Percentiles rank a stretch among this genome's conserved stretches.
phyloP scores from a whole-genome alignment of 2,797 vertebrate species.

The Ciconia nigra region DNA sequence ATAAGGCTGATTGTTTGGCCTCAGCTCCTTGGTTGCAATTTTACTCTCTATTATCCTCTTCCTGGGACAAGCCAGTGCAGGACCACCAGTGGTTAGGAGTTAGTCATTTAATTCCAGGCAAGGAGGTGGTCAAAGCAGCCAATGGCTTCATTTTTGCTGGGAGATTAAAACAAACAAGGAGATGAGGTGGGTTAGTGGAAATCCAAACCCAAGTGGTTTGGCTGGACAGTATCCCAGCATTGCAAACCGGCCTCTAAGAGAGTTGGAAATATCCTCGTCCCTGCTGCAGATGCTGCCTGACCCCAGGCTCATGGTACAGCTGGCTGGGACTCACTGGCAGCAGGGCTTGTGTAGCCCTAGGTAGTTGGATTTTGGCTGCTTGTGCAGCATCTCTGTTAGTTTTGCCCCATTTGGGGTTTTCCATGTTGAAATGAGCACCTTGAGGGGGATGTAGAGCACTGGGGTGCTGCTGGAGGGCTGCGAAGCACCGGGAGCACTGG shows the following conservation, averaged over 20 bases:
- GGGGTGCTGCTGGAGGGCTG: neutral
- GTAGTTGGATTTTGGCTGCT: neutral
- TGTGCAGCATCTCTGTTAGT: neutral
- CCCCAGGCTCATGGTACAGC: neutral
- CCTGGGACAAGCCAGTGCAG: neutral
- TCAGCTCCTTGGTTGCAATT: neutral
- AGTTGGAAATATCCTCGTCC: neutral
- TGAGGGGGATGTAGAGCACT: neutral
- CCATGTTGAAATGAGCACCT: neutral
- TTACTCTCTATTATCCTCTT: neutral
- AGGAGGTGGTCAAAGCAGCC: neutral
- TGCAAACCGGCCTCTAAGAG: neutral
- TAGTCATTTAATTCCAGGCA: neutral
- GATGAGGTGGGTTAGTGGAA: neutral
- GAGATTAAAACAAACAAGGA: neutral
- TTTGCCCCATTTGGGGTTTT: neutral
- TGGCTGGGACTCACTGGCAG: neutral
- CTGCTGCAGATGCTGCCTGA: neutral
- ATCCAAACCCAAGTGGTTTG: neutral
- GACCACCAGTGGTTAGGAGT: neutral
- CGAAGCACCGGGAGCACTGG: neutral
- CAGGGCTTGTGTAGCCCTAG: neutral
- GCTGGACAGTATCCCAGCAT: neutral
- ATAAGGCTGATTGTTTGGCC: neutral
- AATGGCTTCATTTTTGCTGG: neutral